Percentiles rank a stretch among this genome's conserved stretches.
These are phyloP conservation scores for Neuroscelio doddi DNA, from an alignment of 2,888 invertebrate species.

Conservation along the genomic window DNA sequence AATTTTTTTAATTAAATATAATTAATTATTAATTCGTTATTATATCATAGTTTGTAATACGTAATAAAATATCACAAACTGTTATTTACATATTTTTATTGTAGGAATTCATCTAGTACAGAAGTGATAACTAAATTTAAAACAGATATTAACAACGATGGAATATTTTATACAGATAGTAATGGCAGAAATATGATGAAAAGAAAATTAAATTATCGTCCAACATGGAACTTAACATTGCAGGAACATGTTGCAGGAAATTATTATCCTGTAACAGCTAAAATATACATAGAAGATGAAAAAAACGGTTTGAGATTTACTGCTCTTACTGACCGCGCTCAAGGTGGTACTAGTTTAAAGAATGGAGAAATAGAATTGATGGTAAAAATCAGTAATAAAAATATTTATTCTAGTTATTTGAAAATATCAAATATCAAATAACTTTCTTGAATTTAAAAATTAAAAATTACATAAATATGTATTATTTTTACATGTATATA, in stretches of 20 bases:
- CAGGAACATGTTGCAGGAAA: conserved; percentile 87
- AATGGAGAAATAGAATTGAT: conserved; percentile 88
- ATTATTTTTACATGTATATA: no score
- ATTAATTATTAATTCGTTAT: no score
- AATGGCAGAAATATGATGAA: conserved; percentile 91
- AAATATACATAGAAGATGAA: conserved; percentile 80
- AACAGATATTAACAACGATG: conserved; percentile 77
- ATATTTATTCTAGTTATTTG: no score
- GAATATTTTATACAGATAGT: conserved; percentile 91
- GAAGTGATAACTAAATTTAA: conserved; percentile 86
- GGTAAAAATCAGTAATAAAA: no score
- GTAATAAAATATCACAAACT: no score
- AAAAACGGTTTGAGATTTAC: conserved; percentile 72
- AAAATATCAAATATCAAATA: no score
- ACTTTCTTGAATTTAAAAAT: no score
- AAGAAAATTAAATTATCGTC: conserved; percentile 79
- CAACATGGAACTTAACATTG: conserved; percentile 82
- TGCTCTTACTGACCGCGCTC: conserved; percentile 80
- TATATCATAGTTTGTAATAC: no score
- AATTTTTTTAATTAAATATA: no score
- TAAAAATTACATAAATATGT: no score
- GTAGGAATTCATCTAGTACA: conserved; percentile 81
- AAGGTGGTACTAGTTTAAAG: conserved; percentile 82
- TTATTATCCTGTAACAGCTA: conserved; percentile 93
- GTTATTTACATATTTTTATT: no score